phyloP scores from a whole-genome alignment of 2,888 invertebrate species.

The Callimorpha dominula region DNA sequence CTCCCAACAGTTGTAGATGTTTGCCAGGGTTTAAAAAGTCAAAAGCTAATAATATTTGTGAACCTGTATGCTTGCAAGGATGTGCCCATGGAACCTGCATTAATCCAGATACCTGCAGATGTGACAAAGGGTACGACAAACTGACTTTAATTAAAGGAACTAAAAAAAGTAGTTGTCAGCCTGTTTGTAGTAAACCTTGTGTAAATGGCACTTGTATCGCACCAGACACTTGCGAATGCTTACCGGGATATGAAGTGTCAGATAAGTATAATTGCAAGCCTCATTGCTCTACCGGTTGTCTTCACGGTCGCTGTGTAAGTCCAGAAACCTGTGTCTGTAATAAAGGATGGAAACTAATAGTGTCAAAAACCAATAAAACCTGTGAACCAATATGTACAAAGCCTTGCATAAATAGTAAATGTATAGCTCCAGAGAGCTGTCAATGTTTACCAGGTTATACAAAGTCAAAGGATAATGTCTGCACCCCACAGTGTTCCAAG shows the following conservation, averaged over 20 bases:
- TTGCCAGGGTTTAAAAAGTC: constrained; percentile 9
- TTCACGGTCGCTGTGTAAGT: no score
- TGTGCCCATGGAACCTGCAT: constrained; percentile 23
- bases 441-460: constrained; percentile 18
- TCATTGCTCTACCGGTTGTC: no score
- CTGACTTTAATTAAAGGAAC: background rate
- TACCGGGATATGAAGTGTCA: no score
- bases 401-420: constrained; percentile 21
- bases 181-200: constrained; percentile 10
- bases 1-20: constrained; percentile 28
- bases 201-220: constrained; percentile 11
- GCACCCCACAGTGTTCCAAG: constrained; percentile 18
- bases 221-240: constrained; percentile 1
- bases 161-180: constrained; percentile 9
- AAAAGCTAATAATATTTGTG: constrained; percentile 10
- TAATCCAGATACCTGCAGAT: constrained; percentile 21
- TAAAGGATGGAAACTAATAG: background rate
- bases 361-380: background rate
- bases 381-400: constrained; percentile 26
- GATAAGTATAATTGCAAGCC: no score
- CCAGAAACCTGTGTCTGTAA: background rate
- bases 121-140: constrained; percentile 26
- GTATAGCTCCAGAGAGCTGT: constrained; percentile 23
- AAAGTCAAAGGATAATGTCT: background rate
- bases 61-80: constrained; percentile 18